Evolutionary conservation across 2,113 vertebrate species (phyloP), one percentile per base, ranked within the genome.

Genomic region (Sinocyclocheilus grahami): DNA sequence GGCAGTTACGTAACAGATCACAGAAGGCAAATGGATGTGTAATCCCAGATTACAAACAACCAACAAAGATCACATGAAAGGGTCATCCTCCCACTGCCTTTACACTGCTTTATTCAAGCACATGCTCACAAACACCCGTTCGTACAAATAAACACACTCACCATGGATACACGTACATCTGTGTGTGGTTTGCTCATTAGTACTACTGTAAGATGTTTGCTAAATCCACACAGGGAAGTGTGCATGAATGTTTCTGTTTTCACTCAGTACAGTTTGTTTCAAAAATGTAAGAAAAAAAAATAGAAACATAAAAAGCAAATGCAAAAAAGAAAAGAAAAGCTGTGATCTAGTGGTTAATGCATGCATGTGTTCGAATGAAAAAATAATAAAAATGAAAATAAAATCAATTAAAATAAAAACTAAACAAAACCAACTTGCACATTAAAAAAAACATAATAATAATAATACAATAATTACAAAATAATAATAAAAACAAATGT

Each of bases 1-100:
- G 91, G 88, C 91, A 78, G 89, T 93, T 92, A 92, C 48, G 88
- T 93, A 95, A 96, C 42, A 74, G 72, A 90, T 86, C 90, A 90
- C 91, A 89, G 90, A 89, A 78, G 93, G 91, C 90, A 93, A 93
- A 93, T 92, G 91, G 92, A 93, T 89, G 81, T 11, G 90, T 96
- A 96, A 97, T 95, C 94, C 94, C 91, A 95, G 94, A 96, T 96
- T 96, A 96, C 90, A 93, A 88, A 88, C 90, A 81, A 46, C 82
- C 88, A 79, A 90, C 85, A 79, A 71, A 91, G 87, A 89, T 86
- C 82, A 83, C 87, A 89, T 75, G 87, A 91, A 89, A 88, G 85
- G 75, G 76, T 92, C 89, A 92, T 88, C 91, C 78, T 85, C 46
- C 78, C 18, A 27, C 85, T 71, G 75, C 80, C 53, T 87, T 33